Evolutionary conservation across 2,888 invertebrate genomes (phyloP).

Genomic region (Ophraella communa): DNA sequence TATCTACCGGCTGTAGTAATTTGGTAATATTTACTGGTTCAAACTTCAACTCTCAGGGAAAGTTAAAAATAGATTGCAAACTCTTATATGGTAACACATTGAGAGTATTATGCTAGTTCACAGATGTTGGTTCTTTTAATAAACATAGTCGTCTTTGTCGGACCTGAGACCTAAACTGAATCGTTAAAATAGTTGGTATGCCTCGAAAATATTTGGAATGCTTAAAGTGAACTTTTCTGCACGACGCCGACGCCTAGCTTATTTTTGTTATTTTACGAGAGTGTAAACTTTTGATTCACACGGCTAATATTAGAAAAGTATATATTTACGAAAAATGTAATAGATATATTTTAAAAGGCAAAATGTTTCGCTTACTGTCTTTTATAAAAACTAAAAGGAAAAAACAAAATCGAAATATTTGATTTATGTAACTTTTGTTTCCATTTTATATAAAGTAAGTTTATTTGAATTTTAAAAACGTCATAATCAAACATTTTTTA

Average conservation of each 20-base stretch:
- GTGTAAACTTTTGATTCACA: neutral
- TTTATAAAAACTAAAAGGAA: no score
- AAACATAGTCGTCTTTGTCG: conserved; percentile 1
- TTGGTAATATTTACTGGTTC: conserved; percentile 20
- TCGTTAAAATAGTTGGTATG: conserved; percentile 5
- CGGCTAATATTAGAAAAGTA: neutral
- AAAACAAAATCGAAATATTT: no score
- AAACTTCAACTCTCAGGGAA: neutral
- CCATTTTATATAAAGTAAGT: no score
- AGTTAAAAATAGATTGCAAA: conserved; percentile 42
- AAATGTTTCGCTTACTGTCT: neutral
- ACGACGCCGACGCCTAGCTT: neutral
- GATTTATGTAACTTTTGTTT: no score
- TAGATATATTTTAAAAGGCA: neutral
- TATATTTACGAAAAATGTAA: neutral
- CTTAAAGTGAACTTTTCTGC: conserved; percentile 9
- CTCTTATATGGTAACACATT: conserved; percentile 44
- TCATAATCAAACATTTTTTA: no score
- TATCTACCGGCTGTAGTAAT: neutral
- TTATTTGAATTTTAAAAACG: no score
- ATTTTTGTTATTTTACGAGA: neutral
- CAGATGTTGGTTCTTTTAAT: neutral
- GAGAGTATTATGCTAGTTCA: conserved; percentile 1
- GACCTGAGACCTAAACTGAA: conserved; percentile 11
- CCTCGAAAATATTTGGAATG: conserved; percentile 13